These are phyloP conservation scores for Drosophila hawaiiensis DNA, from an alignment of 2,888 invertebrate genomes.

Conservation along the genomic window DNA sequence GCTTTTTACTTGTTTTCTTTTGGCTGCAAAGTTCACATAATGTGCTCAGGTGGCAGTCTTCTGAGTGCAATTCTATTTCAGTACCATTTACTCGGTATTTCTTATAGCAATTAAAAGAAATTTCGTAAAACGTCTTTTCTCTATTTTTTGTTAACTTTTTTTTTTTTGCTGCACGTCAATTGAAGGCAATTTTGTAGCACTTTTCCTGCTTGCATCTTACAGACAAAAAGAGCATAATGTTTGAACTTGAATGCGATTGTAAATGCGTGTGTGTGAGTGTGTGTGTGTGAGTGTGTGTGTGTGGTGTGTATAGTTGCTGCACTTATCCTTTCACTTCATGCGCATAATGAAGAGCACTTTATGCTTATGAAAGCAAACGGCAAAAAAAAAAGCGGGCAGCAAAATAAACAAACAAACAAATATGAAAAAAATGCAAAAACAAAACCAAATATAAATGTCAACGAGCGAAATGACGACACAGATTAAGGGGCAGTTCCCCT, in stretches of 20 bases:
- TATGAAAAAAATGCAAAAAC: conserved; percentile 14
- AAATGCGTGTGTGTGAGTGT: conserved; percentile 24
- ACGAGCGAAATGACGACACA: conserved; percentile 31
- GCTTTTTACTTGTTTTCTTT: conserved; percentile 5
- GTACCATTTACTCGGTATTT: conserved; percentile 26
- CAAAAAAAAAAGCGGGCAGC: conserved; percentile 54
- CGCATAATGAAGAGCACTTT: conserved; percentile 83
- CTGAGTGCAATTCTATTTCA: conserved; percentile 3
- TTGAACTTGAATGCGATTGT: conserved; percentile 22
- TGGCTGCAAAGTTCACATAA: neutral
- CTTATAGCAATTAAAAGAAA: conserved; percentile 42
- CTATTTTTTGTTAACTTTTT: neutral
- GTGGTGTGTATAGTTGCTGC: conserved; percentile 59
- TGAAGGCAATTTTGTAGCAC: conserved; percentile 64
- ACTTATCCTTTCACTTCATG: conserved; percentile 83
- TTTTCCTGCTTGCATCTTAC: conserved; percentile 52
- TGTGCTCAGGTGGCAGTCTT: conserved; percentile 7
- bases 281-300: conserved; percentile 18
- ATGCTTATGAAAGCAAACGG: conserved; percentile 75
- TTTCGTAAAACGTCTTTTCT: conserved; percentile 17
- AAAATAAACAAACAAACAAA: conserved; percentile 54
- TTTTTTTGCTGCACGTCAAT: conserved; percentile 31
- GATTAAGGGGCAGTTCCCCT: conserved; percentile 31
- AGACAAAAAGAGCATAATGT: conserved; percentile 56
- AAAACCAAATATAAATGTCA: conserved; percentile 37